A percentile compares a stretch with the other conserved stretches of the same genome.
phyloP scores from a whole-genome alignment of 2,888 invertebrate genomes.

The Drosophila setosimentum region DNA sequence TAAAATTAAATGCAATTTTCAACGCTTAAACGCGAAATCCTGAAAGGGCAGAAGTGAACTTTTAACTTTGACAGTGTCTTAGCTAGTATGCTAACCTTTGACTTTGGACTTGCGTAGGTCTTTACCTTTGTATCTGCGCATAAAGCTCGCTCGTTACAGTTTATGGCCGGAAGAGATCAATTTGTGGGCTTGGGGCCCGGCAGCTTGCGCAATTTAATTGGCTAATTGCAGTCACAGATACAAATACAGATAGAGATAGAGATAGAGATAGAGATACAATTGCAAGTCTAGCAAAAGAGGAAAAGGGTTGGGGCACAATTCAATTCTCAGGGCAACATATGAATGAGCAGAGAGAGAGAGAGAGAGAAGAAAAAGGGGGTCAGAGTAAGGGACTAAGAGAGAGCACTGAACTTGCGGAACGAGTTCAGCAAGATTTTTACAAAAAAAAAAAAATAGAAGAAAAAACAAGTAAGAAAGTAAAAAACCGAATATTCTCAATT shows the following conservation, averaged over 20 bases:
- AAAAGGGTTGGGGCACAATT: constrained; percentile 7
- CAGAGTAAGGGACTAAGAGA: constrained; percentile 3
- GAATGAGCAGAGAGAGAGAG: background rate
- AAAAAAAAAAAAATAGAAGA: constrained; percentile 2
- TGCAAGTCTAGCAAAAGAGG: constrained; percentile 4
- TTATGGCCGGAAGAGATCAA: constrained; percentile 55
- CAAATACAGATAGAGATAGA: constrained; percentile 15
- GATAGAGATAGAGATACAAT: constrained; percentile 8
- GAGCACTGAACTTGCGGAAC: constrained; percentile 50
- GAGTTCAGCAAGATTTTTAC: constrained; percentile 51
- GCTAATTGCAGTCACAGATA: constrained; percentile 53
- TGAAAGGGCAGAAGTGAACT: constrained; percentile 1
- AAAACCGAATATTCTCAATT: background rate
- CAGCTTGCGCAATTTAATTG: constrained; percentile 65
- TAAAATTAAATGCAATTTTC: constrained; percentile 36
- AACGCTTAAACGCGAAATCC: background rate
- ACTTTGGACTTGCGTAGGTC: constrained; percentile 23
- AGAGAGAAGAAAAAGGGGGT: background rate
- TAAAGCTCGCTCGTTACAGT: constrained; percentile 9
- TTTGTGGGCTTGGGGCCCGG: constrained; percentile 55
- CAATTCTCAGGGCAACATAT: constrained; percentile 40
- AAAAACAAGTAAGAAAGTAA: background rate
- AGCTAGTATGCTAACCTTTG: constrained; percentile 1
- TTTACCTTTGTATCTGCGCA: constrained; percentile 29
- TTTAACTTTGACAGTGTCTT: constrained; percentile 5